Conservation (phyloP, 2,113 vertebrate species). For the Cettia cetti region DNA sequence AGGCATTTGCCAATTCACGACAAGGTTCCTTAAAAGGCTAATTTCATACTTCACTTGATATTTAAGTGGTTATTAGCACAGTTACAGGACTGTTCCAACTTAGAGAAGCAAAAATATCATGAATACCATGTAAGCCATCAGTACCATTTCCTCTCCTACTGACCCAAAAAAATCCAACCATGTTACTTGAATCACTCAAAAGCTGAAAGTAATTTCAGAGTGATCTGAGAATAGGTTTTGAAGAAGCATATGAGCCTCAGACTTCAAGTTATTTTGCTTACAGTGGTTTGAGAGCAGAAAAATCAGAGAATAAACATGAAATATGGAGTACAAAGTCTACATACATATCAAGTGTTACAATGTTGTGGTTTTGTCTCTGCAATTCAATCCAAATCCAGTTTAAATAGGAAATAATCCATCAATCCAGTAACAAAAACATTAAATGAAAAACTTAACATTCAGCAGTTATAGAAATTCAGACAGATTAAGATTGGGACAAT, state of each 20-base stretch:
- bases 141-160: not conserved
- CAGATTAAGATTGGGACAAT: constrained; percentile 53
- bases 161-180: not conserved
- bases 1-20: not conserved
- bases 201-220: not conserved
- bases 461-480: constrained; percentile 51
- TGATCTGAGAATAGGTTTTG: not conserved
- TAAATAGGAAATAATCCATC: constrained; percentile 34
- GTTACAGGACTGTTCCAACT: not conserved
- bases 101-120: not conserved
- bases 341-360: constrained; percentile 73
- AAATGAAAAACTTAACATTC: constrained; percentile 52
- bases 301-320: constrained; percentile 59
- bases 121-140: not conserved
- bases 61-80: not conserved
- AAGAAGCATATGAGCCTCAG: not conserved
- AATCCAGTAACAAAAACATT: constrained; percentile 50
- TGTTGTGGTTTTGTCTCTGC: constrained; percentile 36
- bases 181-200: not conserved
- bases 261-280: constrained; percentile 72
- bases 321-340: constrained; percentile 67
- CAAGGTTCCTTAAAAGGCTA: not conserved
- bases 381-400: constrained; percentile 42
- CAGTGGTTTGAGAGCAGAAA: constrained; percentile 78
- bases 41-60: not conserved